Base-by-base conservation (phyloP, 2,113 vertebrate species). In the Corythoichthys haematopterus region DNA sequence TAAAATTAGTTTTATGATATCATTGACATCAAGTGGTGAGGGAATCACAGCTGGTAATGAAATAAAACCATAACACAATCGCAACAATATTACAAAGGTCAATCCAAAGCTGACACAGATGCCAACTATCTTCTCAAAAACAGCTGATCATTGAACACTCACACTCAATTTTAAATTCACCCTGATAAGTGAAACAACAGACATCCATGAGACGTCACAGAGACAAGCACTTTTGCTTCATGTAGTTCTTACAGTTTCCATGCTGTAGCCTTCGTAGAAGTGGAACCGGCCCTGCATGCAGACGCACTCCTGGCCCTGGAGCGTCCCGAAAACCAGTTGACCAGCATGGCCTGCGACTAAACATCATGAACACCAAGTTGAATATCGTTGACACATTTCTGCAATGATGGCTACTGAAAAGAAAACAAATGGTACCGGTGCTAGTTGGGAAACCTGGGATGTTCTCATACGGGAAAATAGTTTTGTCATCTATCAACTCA, bases 211-310 rank as follows among this genome's bases (percentile, higher is more conserved):
- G 37, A 14, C 35, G 15, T 38, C 20, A 61, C n/a, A 40, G 8
- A 45, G n/a, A 63, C 20, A 63, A 38, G 1, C 33, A 52, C 55
- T 50, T 52, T 52, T 52, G 16, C 16, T 20, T 1, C 2, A 33
- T 4, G 3, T 3, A 4, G 4, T 57, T 14, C 55, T 87, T 73
- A 93, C 92, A 69, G 35, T 90, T n/a, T 84, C 64, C 14, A 85
- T 81, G 68, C 81, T 65, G 81, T 91, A 88, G 46, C 92, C 92
- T 68, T 93, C 92, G 11, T 92, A 93, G 77, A 91, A 91, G 79
- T 93, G 92, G 79, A 93, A 92, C 28, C 91, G 84, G 7, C 92
- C 92, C 80, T 92, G 80, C 92, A 93, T 93, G 77, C 91, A 93
- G 71, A 92, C 87, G 56, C 90, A 92, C 38, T 83, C 81, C 40